Evolutionary conservation across 2,797 vertebrate species (phyloP).

Genomic region (Perodicticus potto): DNA sequence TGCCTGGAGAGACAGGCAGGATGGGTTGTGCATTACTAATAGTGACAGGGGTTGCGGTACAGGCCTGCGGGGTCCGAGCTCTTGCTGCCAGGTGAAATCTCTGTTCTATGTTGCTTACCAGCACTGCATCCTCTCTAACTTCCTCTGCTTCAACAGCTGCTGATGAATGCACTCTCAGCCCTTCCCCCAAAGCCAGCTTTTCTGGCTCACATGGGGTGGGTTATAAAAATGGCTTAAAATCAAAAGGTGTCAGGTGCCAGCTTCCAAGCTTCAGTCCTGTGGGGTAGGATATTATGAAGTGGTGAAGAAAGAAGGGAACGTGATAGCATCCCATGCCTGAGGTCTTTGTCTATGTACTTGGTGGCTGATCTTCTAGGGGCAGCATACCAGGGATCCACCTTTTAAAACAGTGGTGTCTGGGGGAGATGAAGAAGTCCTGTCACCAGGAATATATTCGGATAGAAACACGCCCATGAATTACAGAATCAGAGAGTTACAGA

Average conservation of each 20-base stretch:
- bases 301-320: neutral
- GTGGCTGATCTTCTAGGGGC: neutral
- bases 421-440: neutral
- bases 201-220: neutral
- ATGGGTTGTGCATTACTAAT: neutral
- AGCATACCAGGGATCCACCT: neutral
- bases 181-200: neutral
- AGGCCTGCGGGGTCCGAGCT: neutral
- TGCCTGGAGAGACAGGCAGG: neutral
- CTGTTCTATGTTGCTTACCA: neutral
- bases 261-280: neutral
- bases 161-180: neutral
- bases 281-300: neutral
- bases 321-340: neutral
- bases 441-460: neutral
- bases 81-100: neutral
- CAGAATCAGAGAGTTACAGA: neutral
- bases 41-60: neutral
- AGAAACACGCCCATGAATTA: conserved; percentile 21
- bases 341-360: neutral
- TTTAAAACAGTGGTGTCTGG: conserved; percentile 42
- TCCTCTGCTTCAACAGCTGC: neutral
- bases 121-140: neutral
- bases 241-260: neutral
- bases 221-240: neutral